Evolutionary conservation across 1,140 invertebrate genomes (phyloP).

Genomic region (Aphidius gifuensis): DNA sequence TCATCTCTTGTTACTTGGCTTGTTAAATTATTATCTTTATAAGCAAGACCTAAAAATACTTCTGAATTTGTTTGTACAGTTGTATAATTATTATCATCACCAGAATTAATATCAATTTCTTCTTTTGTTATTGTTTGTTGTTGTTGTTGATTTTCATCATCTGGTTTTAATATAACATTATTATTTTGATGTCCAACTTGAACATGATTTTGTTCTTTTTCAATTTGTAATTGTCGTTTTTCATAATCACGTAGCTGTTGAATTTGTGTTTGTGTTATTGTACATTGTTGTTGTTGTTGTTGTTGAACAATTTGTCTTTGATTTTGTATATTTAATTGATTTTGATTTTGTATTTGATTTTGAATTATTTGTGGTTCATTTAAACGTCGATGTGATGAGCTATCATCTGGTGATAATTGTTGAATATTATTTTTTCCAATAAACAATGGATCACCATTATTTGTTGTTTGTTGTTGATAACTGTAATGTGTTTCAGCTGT

Average conservation of each 20-base stretch:
- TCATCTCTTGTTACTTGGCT: constrained; percentile 42
- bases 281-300: constrained; percentile 39
- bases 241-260: constrained; percentile 48
- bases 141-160: constrained; percentile 39
- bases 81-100: constrained; percentile 39
- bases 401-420: constrained; percentile 40
- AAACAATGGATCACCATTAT: too few species aligned
- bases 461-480: constrained; percentile 50
- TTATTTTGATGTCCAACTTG: constrained; percentile 47
- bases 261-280: constrained; percentile 44
- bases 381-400: constrained; percentile 46
- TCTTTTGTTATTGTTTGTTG: too few species aligned
- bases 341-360: constrained; percentile 50
- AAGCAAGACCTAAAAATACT: constrained; percentile 49
- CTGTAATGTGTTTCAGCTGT: constrained; percentile 49
- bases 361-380: constrained; percentile 43
- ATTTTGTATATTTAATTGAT: constrained; percentile 49
- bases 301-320: constrained; percentile 15
- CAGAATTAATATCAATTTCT: too few species aligned
- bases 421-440: constrained; percentile 20
- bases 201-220: constrained; percentile 37
- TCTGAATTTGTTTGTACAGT: constrained; percentile 49
- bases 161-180: constrained; percentile 46
- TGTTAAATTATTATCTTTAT: constrained; percentile 41
- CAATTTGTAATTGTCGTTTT: constrained; percentile 47